phyloP scores from a whole-genome alignment of 2,888 invertebrate species.

The Craniophora ligustri region DNA sequence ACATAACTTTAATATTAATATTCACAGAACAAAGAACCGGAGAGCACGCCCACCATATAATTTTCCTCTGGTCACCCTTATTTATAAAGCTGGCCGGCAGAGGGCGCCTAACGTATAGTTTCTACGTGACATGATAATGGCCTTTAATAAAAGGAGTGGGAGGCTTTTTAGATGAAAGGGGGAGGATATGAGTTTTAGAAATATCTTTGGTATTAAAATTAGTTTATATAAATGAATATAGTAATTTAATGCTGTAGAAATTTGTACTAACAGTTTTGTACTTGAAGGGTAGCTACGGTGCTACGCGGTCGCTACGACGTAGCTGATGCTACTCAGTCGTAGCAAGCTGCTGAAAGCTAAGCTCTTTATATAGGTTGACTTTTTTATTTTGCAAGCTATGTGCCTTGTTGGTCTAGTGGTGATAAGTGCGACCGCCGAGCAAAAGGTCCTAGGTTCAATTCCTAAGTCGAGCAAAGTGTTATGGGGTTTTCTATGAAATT shows the following conservation, averaged over 20 bases:
- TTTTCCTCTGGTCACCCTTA: slow-evolving; percentile 58
- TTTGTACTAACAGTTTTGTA: background rate
- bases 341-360: background rate
- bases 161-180: slow-evolving; percentile 38
- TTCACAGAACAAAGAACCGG: slow-evolving; percentile 54
- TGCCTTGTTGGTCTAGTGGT: too few species aligned
- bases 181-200: slow-evolving; percentile 1
- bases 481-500: too few species aligned
- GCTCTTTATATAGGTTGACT: too few species aligned
- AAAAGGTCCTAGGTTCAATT: too few species aligned
- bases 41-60: slow-evolving; percentile 61
- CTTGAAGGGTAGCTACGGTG: background rate
- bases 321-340: slow-evolving; percentile 17
- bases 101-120: slow-evolving; percentile 63
- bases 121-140: slow-evolving; percentile 71
- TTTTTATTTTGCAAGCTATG: background rate
- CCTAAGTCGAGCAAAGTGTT: too few species aligned
- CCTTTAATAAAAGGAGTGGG: slow-evolving; percentile 65
- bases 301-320: slow-evolving; percentile 19
- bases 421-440: too few species aligned
- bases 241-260: background rate
- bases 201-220: background rate
- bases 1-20: slow-evolving; percentile 61
- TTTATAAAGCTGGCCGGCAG: slow-evolving; percentile 58
- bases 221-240: too few species aligned